Evolutionary conservation across 2,888 invertebrate species (phyloP), one percentile per base, ranked within the genome.

Genomic region (Stenotaenia linearis): DNA sequence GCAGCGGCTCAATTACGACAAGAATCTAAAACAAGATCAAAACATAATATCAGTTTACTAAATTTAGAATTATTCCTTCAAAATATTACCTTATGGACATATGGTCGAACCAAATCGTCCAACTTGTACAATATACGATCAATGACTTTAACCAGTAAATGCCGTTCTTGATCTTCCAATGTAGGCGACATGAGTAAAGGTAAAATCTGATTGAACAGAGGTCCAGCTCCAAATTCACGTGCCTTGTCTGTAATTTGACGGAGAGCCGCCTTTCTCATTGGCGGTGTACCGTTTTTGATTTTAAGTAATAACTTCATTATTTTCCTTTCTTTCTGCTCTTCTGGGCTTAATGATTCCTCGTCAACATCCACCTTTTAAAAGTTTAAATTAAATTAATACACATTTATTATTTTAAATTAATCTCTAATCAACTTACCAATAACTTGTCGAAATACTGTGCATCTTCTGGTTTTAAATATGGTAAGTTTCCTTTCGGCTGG

Each of bases 121-220:
- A 99, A 88, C 87, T 99, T 99, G 88, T 99, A 99, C 15, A 99
- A 89, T 85, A 99, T 98, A 77, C 99, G 90, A 88, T 99, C 99
- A 84, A 99, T 99, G 79, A 98, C 97, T 90, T 99, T 99, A 9
- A 99, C 99, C 79, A 99, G 90, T 84, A 99, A 90, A 90, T 99
- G 99, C 30, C 99, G 91, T 86, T 99, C 99, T 87, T 99, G 99
- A 87, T 99, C 99, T 87, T 99, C 99, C 15, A 99, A 89, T 0
- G 99, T 99, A 0, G 99, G 99, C 40, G 98, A 98, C 99, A 99
- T 99, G n/a, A 99, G 91, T 81, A 99, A 88, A 0, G 99, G 99
- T 78, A 99, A 88, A 84, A 99, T 99, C 88, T 99, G 99, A 88
- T 99, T 99, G 86, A 99, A 99, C 1, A 99, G 89, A 0, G 99